Evolutionary conservation across 2,888 invertebrate species (phyloP), one percentile per base, ranked within the genome.

Genomic region (Zygothrica quintamaculata): DNA sequence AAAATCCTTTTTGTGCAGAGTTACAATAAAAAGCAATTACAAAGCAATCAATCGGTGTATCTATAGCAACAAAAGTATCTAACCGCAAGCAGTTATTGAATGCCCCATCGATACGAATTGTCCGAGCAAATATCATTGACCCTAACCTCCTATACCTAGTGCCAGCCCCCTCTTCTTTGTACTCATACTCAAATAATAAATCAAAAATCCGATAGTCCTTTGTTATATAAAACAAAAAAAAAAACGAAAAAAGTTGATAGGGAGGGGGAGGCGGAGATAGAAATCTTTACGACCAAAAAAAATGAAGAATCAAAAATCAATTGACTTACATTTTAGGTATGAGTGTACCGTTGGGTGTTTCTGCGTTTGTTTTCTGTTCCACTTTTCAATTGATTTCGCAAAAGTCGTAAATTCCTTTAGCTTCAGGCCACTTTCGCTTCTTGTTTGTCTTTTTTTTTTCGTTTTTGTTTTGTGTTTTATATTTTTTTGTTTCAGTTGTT

Each of bases 381-480:
- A 80, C 67, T 84, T 79, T 84, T 57, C 62, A 84, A 80, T 80
- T 84, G 87, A 87, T 84, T 80, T 81, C 74, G 65, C 68, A 65
- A 77, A 80, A 87, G 87, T 77, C 82, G 85, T 80, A 80, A 87
- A 80, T 87, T 80, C 87, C 78, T 87, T 81, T 74, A 33, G 66
- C 60, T 56, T 33, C 36, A 48, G 65, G 43, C 46, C 86, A 79
- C 79, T 79, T 79, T 79, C 87, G 80, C 84, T 80, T 74, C 48
- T 59, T 34, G 47, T 44, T 56, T 53, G 36, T 22, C 26, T 56
- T 37, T 55, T 60, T 29, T 62, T 33, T 39, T 8, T 53, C 47
- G 37, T 34, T 22, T 12, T 66, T 43, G 44, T 51, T 43, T 46
- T 37, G 46, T 71, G 36, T n/a, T n/a, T n/a, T n/a, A n/a, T n/a